phyloP scores from a whole-genome alignment of 2,797 vertebrate species.

The Taeniopygia guttata region DNA sequence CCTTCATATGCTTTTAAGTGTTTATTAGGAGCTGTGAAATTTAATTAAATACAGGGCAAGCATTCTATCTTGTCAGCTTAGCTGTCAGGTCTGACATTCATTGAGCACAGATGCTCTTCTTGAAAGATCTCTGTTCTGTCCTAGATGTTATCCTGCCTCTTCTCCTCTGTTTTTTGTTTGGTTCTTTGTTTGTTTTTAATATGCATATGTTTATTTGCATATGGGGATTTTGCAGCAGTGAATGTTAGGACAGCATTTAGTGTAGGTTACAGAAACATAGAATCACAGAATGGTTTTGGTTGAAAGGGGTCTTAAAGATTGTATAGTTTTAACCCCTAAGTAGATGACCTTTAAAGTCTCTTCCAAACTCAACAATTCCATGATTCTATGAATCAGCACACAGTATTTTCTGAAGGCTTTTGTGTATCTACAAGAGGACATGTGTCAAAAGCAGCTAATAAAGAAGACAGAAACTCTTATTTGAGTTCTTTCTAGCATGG shows the following conservation, averaged over 20 bases:
- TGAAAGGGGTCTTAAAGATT: background rate
- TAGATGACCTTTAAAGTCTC: background rate
- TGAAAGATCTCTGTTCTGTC: background rate
- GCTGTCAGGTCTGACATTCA: background rate
- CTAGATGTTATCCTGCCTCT: background rate
- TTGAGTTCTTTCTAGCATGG: background rate
- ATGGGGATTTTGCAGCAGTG: background rate
- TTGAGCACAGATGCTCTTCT: background rate
- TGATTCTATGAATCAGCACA: background rate
- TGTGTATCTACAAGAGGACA: background rate
- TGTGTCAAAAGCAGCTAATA: background rate
- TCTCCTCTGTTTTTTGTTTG: background rate
- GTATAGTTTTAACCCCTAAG: background rate
- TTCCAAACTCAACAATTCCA: background rate
- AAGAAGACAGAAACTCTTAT: background rate
- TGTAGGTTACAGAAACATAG: background rate
- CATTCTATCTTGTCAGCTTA: conserved; percentile 25
- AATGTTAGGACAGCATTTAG: background rate
- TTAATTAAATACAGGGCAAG: conserved; percentile 21
- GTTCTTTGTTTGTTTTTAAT: background rate
- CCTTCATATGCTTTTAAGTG: background rate
- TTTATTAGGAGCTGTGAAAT: background rate
- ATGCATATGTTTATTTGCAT: background rate
- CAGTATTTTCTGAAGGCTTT: background rate
- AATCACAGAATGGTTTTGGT: background rate